Conservation (phyloP, 2,113 vertebrate genomes). For the Chiloscyllium plagiosum region DNA sequence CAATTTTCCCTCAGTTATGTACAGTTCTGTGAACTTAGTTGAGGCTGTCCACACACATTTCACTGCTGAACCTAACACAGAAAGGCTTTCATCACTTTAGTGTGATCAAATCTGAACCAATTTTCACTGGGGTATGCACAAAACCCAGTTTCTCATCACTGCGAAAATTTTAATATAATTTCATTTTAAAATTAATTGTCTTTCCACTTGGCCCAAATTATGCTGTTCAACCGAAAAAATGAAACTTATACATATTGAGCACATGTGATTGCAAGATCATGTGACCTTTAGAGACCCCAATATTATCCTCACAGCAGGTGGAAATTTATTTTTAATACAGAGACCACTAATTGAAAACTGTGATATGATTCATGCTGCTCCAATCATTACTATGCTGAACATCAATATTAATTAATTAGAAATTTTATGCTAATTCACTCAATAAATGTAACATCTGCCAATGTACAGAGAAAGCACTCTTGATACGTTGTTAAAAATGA, state of each 20-base stretch:
- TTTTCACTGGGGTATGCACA: neutral
- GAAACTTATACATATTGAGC: slow-evolving; percentile 26
- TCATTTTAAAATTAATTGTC: slow-evolving; percentile 23
- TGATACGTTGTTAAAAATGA: slow-evolving; percentile 1
- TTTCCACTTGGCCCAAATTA: neutral
- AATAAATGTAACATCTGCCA: neutral
- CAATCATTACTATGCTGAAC: slow-evolving; percentile 15
- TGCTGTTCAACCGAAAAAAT: neutral
- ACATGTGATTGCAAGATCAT: slow-evolving; percentile 12
- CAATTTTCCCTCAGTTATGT: neutral
- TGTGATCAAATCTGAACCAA: neutral
- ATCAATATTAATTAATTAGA: slow-evolving; percentile 33
- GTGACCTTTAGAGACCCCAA: slow-evolving; percentile 23
- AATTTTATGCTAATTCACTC: slow-evolving; percentile 25
- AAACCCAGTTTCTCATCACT: neutral
- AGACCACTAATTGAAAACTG: slow-evolving; percentile 30
- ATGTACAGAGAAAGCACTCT: neutral
- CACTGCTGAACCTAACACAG: neutral
- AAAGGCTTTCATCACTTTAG: neutral
- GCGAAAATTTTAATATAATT: neutral
- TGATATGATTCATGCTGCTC: slow-evolving; percentile 15
- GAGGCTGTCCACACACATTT: neutral
- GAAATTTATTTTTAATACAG: slow-evolving; percentile 31
- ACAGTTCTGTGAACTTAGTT: neutral
- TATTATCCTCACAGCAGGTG: slow-evolving; percentile 22